A percentile compares a stretch with the other conserved stretches of the same genome.
Conservation (phyloP, 35 echinoderm and acorn worm genomes). For the Eucidaris tribuloides region DNA sequence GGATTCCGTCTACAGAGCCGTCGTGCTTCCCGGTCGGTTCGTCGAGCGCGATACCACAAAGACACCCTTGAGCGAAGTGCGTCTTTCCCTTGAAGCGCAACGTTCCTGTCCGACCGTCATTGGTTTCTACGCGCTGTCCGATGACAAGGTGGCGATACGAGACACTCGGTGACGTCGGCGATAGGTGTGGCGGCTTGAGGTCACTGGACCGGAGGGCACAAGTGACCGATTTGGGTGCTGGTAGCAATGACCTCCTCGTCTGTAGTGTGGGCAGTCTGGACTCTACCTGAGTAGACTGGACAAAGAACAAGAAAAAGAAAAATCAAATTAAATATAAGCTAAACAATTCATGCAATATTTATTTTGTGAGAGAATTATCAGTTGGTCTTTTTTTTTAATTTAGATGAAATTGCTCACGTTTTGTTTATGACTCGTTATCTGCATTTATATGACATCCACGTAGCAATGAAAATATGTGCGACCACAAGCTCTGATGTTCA, state of each 20-base stretch:
- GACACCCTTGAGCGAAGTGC: constrained; percentile 82
- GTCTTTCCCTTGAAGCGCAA: constrained; percentile 95
- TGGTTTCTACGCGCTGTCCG: constrained; percentile 76
- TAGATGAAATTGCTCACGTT: too few species aligned
- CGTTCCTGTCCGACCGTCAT: constrained; percentile 64
- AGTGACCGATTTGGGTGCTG: constrained; percentile 58
- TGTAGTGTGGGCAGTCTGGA: constrained; percentile 70
- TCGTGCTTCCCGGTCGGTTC: constrained; percentile 82
- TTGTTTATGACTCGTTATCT: too few species aligned
- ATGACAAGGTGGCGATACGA: constrained; percentile 46
- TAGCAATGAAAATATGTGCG: too few species aligned
- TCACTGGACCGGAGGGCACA: constrained; percentile 16
- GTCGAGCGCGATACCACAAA: constrained; percentile 81
- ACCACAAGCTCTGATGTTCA: too few species aligned
- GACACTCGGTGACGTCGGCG: constrained; percentile 45
- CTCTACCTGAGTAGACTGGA: constrained; percentile 96
- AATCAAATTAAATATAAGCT: too few species aligned
- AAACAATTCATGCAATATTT: too few species aligned
- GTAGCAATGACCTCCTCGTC: constrained; percentile 73
- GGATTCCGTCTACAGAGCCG: constrained; percentile 89
- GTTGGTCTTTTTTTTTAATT: too few species aligned
- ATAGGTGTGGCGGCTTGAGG: constrained; percentile 30
- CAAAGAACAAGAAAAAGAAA: constrained; percentile 25
- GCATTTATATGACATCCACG: too few species aligned
- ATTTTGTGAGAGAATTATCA: too few species aligned